Conservation (phyloP, 2,888 invertebrate species). For the Watsonalla cultraria region DNA sequence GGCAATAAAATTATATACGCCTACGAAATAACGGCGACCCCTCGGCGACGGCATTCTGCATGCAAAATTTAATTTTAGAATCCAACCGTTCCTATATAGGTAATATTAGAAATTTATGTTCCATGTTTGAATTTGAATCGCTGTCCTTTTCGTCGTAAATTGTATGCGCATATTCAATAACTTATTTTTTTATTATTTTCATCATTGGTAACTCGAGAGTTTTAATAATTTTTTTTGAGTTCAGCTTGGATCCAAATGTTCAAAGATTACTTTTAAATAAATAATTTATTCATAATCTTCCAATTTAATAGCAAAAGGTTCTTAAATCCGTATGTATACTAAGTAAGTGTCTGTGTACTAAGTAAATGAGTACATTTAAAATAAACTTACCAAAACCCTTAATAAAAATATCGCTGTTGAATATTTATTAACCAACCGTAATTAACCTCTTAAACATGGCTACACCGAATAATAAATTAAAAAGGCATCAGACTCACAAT, state of each 20-base stretch:
- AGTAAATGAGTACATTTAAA: too few species aligned
- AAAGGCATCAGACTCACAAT: conserved; percentile 58
- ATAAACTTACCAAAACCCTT: too few species aligned
- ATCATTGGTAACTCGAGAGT: too few species aligned
- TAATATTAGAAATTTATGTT: conserved; percentile 73
- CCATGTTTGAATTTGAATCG: conserved; percentile 64
- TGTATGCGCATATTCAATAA: conserved; percentile 20
- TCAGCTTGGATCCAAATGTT: too few species aligned
- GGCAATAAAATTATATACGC: conserved; percentile 78
- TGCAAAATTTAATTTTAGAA: conserved; percentile 78
- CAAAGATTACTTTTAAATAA: too few species aligned
- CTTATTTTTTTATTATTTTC: neutral
- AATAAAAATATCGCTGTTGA: too few species aligned
- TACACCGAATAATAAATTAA: conserved; percentile 37
- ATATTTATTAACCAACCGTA: neutral
- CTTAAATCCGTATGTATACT: too few species aligned
- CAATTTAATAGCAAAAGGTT: too few species aligned
- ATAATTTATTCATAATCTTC: too few species aligned
- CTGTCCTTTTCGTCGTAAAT: conserved; percentile 58
- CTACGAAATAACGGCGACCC: conserved; percentile 70
- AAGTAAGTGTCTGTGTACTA: too few species aligned
- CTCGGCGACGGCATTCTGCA: conserved; percentile 66
- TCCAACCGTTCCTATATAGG: conserved; percentile 74
- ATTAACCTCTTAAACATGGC: conserved; percentile 4
- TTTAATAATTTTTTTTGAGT: too few species aligned